Base-by-base conservation (phyloP, 2,888 invertebrate species). In the Ischnura elegans region DNA sequence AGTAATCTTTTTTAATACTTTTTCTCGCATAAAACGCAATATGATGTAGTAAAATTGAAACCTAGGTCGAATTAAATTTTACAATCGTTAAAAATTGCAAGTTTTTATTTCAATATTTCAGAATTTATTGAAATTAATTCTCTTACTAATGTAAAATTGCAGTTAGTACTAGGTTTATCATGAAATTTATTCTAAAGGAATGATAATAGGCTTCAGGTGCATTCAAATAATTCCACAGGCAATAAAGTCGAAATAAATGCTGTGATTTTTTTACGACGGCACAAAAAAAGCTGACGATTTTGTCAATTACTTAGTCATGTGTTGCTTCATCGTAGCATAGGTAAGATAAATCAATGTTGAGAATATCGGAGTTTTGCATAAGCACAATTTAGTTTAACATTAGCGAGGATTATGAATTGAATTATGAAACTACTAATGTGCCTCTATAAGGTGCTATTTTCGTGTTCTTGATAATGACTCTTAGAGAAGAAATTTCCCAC, bases 361-460 rank as follows among this genome's bases (percentile, higher is more conserved):
- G 36, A 36, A 36, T 19, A n/a, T 42, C 45, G 25, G 25, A 86
- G 13, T 29, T 51, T 29, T 36, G 36, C 42, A 51, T 6, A 36
- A 36, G 47, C 87, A 55, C 51, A 21, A 16, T 55, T 36, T 42
- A 87, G 2, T 21, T n/a, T 51, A n/a, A 25, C 4, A 19, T 36
- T 51, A 51, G 36, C 87, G 29, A 13, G 36, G 8, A 36, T 36
- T 6, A 10, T 29, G 29, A 36, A 29, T 76, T 2, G 36, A 10
- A 13, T 29, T 8, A 76, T 36, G 29, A 76, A 76, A 76, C 76
- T 76, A 51, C 51, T 51, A 51, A 87, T 55, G 87, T 87, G 87
- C 87, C 87, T 87, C 47, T 87, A 46, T 51, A 87, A 87, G 87
- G 87, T 51, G 87, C 87, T 87, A 51, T 29, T 36, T 51, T 19